These are phyloP conservation scores for Sinocyclocheilus anophthalmus DNA, from an alignment of 2,113 vertebrate species.

Conservation along the genomic window DNA sequence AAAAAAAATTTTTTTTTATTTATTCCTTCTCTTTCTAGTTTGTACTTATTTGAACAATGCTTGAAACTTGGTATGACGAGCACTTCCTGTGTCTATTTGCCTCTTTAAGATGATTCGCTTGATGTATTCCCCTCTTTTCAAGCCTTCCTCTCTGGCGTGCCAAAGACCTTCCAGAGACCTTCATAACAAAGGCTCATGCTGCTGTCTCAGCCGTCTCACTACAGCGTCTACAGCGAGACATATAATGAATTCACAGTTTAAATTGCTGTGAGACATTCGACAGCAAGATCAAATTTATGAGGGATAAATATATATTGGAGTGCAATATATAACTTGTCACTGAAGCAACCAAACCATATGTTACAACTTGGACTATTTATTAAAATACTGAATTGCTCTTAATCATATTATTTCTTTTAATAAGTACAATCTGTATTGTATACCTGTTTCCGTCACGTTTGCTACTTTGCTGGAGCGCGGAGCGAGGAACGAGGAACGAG, in stretches of 20 bases:
- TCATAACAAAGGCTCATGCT: constrained; percentile 28
- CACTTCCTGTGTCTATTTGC: too few relatives aligned
- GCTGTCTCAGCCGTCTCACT: background rate
- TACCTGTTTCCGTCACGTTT: background rate
- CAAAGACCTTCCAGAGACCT: constrained; percentile 15
- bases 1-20: too few relatives aligned
- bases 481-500: too few relatives aligned
- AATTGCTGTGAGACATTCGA: background rate
- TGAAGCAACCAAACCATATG: background rate
- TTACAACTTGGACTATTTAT: background rate
- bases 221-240: background rate
- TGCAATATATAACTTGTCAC: background rate
- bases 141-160: constrained; percentile 10
- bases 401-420: background rate
- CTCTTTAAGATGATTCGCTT: too few relatives aligned
- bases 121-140: background rate
- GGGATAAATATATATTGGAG: too few relatives aligned
- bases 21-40: too few relatives aligned
- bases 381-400: background rate
- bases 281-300: background rate
- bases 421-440: background rate
- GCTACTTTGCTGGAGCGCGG: too few relatives aligned
- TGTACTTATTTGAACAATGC: too few relatives aligned
- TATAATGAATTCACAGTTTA: constrained; percentile 17
- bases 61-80: too few relatives aligned